Conservation (phyloP, 2,113 vertebrate species). For the Dipodomys merriami region DNA sequence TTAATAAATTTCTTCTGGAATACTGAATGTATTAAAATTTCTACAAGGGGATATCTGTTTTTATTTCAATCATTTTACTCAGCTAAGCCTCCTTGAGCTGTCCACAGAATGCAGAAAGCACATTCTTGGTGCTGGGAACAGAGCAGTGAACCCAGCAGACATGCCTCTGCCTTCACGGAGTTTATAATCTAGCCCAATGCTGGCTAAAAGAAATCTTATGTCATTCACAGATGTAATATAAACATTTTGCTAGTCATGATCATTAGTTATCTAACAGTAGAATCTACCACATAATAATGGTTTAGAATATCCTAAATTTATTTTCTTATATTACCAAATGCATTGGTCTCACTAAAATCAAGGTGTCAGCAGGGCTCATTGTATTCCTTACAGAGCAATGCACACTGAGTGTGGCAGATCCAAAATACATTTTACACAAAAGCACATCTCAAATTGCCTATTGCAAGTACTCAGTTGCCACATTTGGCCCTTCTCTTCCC, state of each 20-base stretch:
- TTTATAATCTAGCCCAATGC: neutral
- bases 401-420: neutral
- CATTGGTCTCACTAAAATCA: neutral
- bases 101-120: neutral
- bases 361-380: neutral
- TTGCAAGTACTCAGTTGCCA: neutral
- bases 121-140: neutral
- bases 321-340: neutral
- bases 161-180: neutral
- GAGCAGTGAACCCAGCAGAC: neutral
- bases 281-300: neutral
- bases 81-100: neutral
- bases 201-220: neutral
- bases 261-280: neutral
- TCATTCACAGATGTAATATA: neutral
- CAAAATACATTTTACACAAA: neutral
- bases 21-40: slow-evolving; percentile 38
- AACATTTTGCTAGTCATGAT: neutral
- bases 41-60: neutral
- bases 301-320: neutral
- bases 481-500: neutral
- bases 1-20: slow-evolving; percentile 11
- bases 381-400: neutral
- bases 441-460: neutral
- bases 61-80: neutral